Evolutionary conservation across 2,888 invertebrate genomes (phyloP), one percentile per base, ranked within the genome.

Genomic region (Lampropteryx suffumata): DNA sequence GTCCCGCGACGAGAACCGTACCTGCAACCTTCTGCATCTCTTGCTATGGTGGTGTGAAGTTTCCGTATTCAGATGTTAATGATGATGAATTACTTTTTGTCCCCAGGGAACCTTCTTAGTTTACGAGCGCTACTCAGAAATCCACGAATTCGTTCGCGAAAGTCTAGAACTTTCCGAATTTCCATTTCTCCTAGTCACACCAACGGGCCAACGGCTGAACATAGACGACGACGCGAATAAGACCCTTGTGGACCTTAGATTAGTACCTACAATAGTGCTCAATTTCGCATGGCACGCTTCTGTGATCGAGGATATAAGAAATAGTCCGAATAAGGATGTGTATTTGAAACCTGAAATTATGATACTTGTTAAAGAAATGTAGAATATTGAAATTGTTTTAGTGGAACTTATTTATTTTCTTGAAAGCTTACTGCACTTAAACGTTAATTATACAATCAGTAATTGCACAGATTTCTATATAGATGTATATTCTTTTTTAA

Each of bases 71-170:
- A n/a, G n/a, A n/a, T n/a, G n/a, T n/a, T n/a, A n/a, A n/a, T n/a
- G n/a, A n/a, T n/a, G n/a, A n/a, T n/a, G n/a, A n/a, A 17, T 17
- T 4, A 17, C 63, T 13, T 24, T 26, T 40, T 30, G 1, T 27
- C 46, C 45, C 9, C 90, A 98, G 94, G 98, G 97, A 6, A 98
- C 97, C 2, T 98, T 98, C 80, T 94, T 94, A 39, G 95, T 97
- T 0, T 94, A 94, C 73, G 98, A 98, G 74, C 95, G 94, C 58
- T 92, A 95, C 60, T 78, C 83, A 0, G 93, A 94, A 57, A 91
- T 98, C n/a, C 87, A 93, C 58, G 94, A 95, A 51, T 98, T 97
- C 79, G 94, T 98, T 0, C 91, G 92, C 71, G 96, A 97, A 57
- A 94, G 95, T 74, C 79, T 98, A 26, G 92, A 93, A 57, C 92